A percentile compares a stretch with the other conserved stretches of the same genome.
phyloP scores from a whole-genome alignment of 1,140 invertebrate genomes.

The Pseudomyrmex flavicornis region DNA sequence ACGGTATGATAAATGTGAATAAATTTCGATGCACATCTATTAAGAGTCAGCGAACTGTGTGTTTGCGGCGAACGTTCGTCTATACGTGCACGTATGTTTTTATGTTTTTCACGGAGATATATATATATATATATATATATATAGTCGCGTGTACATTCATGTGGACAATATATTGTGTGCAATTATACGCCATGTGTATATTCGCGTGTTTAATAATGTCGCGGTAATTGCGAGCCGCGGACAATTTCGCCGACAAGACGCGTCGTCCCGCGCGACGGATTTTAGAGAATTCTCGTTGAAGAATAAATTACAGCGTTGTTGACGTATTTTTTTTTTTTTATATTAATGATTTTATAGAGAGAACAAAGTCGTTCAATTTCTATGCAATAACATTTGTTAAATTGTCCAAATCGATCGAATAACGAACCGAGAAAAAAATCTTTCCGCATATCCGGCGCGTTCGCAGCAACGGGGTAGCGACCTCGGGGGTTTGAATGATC shows the following conservation, averaged over 20 bases:
- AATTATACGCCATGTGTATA: constrained; percentile 40
- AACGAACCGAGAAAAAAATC: neutral
- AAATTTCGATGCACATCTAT: constrained; percentile 50
- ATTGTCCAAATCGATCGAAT: too few relatives aligned
- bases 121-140: too few relatives aligned
- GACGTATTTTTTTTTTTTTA: neutral
- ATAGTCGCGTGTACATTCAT: constrained; percentile 25
- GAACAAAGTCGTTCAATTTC: too few relatives aligned
- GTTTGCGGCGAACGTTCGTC: neutral
- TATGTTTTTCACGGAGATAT: constrained; percentile 5
- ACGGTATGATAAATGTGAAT: constrained; percentile 53
- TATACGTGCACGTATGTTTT: constrained; percentile 22
- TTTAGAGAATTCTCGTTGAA: neutral
- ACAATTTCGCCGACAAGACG: constrained; percentile 34
- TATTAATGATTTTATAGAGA: too few relatives aligned
- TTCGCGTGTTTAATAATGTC: constrained; percentile 43
- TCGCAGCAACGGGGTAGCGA: constrained; percentile 22
- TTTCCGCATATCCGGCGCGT: constrained; percentile 24
- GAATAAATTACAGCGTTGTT: neutral
- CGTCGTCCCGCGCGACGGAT: neutral
- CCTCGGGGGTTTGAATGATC: constrained; percentile 33
- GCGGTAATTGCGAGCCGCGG: constrained; percentile 27
- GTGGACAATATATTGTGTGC: constrained; percentile 18
- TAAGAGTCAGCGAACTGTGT: constrained; percentile 50
- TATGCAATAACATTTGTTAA: too few relatives aligned